Percentiles rank a stretch among this genome's conserved stretches.
Conservation (phyloP, 2,113 vertebrate species). For the Phasianus colchicus region DNA sequence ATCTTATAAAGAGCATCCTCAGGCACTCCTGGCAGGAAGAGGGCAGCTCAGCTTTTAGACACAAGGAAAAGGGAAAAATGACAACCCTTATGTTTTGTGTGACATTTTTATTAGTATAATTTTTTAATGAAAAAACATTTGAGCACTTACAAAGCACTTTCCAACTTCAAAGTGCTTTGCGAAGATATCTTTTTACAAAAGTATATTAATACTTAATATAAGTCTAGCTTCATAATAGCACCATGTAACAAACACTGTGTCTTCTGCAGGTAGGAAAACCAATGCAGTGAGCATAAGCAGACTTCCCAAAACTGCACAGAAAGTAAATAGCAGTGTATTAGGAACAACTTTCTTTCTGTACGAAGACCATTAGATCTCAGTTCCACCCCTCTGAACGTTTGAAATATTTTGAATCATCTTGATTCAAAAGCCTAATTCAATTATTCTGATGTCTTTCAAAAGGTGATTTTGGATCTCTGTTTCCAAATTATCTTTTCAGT, state of each 20-base stretch:
- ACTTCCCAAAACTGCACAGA: background rate
- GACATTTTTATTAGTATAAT: slow-evolving; percentile 22
- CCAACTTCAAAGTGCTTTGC: slow-evolving; percentile 15
- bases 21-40: slow-evolving; percentile 23
- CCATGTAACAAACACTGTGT: background rate
- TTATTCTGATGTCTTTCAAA: background rate
- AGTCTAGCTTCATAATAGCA: background rate
- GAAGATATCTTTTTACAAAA: background rate
- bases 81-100: background rate
- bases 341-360: background rate
- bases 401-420: background rate
- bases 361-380: background rate
- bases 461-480: background rate
- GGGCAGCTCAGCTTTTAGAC: slow-evolving; percentile 12
- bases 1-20: slow-evolving; percentile 23
- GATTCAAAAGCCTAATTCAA: background rate
- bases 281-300: background rate
- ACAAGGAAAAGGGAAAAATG: slow-evolving; percentile 7
- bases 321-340: background rate
- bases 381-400: background rate
- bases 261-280: background rate
- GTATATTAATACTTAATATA: background rate
- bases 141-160: slow-evolving; percentile 63
- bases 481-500: background rate
- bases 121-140: slow-evolving; percentile 45